Evolutionary conservation across 2,797 vertebrate genomes (phyloP).

Genomic region (Pelochelys cantorii): DNA sequence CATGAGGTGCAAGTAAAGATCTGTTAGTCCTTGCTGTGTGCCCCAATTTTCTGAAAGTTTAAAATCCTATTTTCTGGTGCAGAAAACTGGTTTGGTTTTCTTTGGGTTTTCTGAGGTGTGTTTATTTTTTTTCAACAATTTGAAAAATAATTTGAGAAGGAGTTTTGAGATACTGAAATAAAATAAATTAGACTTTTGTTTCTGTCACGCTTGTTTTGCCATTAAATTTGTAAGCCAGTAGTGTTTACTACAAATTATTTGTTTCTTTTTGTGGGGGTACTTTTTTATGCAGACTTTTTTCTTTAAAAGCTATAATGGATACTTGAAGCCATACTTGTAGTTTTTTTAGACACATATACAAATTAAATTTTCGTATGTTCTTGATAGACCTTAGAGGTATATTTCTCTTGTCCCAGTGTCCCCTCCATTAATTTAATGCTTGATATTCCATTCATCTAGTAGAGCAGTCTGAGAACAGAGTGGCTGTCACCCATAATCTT

Average conservation of each 20-base stretch:
- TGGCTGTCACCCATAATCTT: neutral
- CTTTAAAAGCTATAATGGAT: neutral
- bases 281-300: neutral
- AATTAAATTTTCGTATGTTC: neutral
- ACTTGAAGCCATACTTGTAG: neutral
- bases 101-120: neutral
- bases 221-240: no score
- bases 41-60: neutral
- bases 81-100: neutral
- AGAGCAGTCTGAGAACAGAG: neutral
- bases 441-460: neutral
- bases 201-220: neutral
- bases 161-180: conserved; percentile 28
- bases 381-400: neutral
- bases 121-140: neutral
- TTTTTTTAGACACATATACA: no score
- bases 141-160: conserved; percentile 18
- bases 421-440: neutral
- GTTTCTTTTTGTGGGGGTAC: neutral
- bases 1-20: neutral
- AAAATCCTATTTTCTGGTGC: neutral
- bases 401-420: neutral
- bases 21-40: neutral
- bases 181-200: neutral
- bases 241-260: neutral